Evolutionary conservation across 2,888 invertebrate genomes (phyloP).

Genomic region (Laspeyria flexula): DNA sequence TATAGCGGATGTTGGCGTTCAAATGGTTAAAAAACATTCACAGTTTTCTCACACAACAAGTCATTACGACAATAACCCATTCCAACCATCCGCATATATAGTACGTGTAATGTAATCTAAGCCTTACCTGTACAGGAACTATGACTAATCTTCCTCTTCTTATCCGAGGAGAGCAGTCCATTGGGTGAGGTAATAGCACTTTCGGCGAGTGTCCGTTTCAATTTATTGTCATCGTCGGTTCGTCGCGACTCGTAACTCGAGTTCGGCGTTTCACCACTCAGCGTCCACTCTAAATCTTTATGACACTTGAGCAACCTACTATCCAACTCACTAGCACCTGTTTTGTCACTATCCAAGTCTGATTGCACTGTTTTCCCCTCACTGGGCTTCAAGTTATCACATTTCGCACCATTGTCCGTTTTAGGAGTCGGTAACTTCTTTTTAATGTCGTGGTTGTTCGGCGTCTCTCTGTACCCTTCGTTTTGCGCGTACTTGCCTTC

Average conservation of each 20-base stretch:
- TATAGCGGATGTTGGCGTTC: too few relatives aligned
- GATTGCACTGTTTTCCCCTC: conserved; percentile 73
- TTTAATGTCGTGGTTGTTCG: conserved; percentile 76
- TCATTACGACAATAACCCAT: too few relatives aligned
- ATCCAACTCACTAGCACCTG: conserved; percentile 76
- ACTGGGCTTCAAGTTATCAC: conserved; percentile 70
- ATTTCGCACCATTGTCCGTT: conserved; percentile 72
- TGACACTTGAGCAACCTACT: conserved; percentile 74
- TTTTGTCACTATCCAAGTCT: conserved; percentile 65
- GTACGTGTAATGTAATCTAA: conserved; percentile 33
- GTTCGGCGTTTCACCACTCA: conserved; percentile 61
- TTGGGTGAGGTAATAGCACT: conserved; percentile 83
- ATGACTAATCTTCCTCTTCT: conserved; percentile 88
- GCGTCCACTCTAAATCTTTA: conserved; percentile 72
- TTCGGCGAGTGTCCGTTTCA: conserved; percentile 78
- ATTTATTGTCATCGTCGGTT: conserved; percentile 55
- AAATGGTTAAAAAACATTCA: too few relatives aligned
- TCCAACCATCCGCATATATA: background rate
- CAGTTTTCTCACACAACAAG: too few relatives aligned
- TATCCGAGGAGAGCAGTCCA: conserved; percentile 87
- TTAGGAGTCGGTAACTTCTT: conserved; percentile 77
- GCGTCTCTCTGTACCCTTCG: conserved; percentile 81
- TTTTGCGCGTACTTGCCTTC: conserved; percentile 84
- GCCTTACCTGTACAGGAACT: conserved; percentile 81
- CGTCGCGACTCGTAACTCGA: conserved; percentile 32